Base-by-base conservation (phyloP, 2,888 invertebrate genomes). In the Koerneria pararmatus region DNA sequence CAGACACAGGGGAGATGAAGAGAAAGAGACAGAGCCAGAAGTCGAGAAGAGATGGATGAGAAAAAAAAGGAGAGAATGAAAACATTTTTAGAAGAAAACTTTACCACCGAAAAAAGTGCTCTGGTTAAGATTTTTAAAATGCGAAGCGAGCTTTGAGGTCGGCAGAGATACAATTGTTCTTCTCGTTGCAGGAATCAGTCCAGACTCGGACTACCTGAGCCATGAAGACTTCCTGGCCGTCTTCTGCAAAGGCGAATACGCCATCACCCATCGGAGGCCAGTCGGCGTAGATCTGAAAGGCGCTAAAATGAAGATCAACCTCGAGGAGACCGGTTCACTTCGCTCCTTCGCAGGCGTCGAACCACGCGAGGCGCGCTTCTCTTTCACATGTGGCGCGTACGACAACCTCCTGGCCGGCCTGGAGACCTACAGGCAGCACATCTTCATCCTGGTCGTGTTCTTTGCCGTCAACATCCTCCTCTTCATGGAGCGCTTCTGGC, bases 401-500 rank as follows among this genome's bases (percentile, higher is more conserved):
- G 51, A 54, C 24, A 32, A 65, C 8, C 48, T 77, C 35, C 53
- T 74, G 3, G 94, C 95, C 0, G 94, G 92, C 83, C 86, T 95
- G 68, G 95, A 95, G 86, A 94, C 95, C 84, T 93, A 95, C 84
- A 66, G 76, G 19, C 95, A 95, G 82, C 94, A 95, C 83, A 93
- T 95, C 71, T 93, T 94, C 84, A 94, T 94, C 83, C 86, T 95
- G 37, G 93, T 95, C 84, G 87, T 95, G 6, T 95, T 94, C 86
- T 94, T 93, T 83, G 92, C 94, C n/a, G 88, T 92, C 56, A 94
- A 93, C 1, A 91, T 93, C 73, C 91, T 91, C 0, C 85, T 95
- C n/a, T 95, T 95, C 83, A 90, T 94, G 8, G 94, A 95, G 84
- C 87, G 95, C 83, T 95, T 95, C 82, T 93, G 94, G 66, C 92